A percentile compares a stretch with the other conserved stretches of the same genome.
Conservation (phyloP, 2,797 vertebrate species). For the Falco novaeseelandiae region DNA sequence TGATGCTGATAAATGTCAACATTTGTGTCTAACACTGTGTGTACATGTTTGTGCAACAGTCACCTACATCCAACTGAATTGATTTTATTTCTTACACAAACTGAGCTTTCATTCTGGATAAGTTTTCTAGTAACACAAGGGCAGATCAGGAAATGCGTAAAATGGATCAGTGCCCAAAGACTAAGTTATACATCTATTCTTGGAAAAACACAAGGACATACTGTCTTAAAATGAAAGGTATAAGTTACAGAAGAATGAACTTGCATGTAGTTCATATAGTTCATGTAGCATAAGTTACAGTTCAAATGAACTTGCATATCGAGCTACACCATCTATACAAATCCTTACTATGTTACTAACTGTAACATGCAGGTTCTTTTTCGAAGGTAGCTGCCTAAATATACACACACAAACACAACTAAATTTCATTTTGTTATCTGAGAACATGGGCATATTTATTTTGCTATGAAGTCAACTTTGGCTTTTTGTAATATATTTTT, state of each 20-base stretch:
- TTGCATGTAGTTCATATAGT: not conserved
- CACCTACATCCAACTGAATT: not conserved
- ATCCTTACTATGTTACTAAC: not conserved
- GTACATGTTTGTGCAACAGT: not conserved
- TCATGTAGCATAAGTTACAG: not conserved
- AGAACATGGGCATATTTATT: not conserved
- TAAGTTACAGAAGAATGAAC: not conserved
- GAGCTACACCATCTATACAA: not conserved
- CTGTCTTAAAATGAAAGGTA: conserved; percentile 30
- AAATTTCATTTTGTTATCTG: not conserved
- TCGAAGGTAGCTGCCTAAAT: not conserved
- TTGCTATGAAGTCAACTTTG: not conserved
- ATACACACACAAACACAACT: not conserved
- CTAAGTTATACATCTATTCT: conserved; percentile 26
- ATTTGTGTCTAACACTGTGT: not conserved
- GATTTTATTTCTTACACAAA: conserved; percentile 45
- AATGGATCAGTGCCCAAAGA: conserved; percentile 57
- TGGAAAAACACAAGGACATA: not conserved
- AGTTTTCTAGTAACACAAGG: conserved; percentile 32
- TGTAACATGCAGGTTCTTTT: not conserved
- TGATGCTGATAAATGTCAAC: not conserved
- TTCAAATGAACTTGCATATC: not conserved
- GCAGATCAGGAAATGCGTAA: conserved; percentile 51
- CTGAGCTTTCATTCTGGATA: conserved; percentile 3
- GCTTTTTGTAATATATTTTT: not conserved